Percentiles rank a stretch among this genome's conserved stretches.
phyloP scores from a whole-genome alignment of 2,113 vertebrate genomes.

The Trichechus manatus region DNA sequence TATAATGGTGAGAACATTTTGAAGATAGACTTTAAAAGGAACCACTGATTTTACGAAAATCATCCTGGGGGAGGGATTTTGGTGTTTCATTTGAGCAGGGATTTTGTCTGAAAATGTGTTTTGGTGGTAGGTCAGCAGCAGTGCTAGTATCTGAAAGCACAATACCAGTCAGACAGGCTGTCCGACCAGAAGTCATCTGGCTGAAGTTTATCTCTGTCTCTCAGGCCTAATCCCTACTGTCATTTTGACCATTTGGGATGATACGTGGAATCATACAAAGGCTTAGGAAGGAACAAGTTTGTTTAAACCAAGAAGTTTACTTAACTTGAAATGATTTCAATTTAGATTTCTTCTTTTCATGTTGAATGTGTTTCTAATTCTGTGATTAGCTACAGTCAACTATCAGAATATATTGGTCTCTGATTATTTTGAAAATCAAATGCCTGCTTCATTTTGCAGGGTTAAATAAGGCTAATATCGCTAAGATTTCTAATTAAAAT shows the following conservation, averaged over 20 bases:
- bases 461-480: conserved; percentile 57
- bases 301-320: conserved; percentile 80
- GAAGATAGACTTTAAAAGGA: conserved; percentile 82
- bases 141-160: conserved; percentile 84
- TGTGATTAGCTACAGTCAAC: conserved; percentile 74
- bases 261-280: conserved; percentile 83
- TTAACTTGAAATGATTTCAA: conserved; percentile 81
- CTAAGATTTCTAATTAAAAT: conserved; percentile 65
- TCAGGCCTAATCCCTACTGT: conserved; percentile 73
- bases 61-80: conserved; percentile 67
- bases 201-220: conserved; percentile 65
- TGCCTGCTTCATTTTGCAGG: conserved; percentile 70
- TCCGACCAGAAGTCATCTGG: conserved; percentile 64
- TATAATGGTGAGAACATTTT: conserved; percentile 87
- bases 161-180: conserved; percentile 68
- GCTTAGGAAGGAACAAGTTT: conserved; percentile 83
- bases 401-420: conserved; percentile 69
- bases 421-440: conserved; percentile 64
- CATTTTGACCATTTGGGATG: conserved; percentile 72
- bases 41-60: conserved; percentile 81
- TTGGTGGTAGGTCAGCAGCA: conserved; percentile 69
- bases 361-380: conserved; percentile 68
- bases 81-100: conserved; percentile 73
- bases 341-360: conserved; percentile 78
- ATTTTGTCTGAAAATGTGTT: conserved; percentile 77